Evolutionary conservation across 1,140 invertebrate genomes (phyloP).

Genomic region (Drosophila eugracilis): DNA sequence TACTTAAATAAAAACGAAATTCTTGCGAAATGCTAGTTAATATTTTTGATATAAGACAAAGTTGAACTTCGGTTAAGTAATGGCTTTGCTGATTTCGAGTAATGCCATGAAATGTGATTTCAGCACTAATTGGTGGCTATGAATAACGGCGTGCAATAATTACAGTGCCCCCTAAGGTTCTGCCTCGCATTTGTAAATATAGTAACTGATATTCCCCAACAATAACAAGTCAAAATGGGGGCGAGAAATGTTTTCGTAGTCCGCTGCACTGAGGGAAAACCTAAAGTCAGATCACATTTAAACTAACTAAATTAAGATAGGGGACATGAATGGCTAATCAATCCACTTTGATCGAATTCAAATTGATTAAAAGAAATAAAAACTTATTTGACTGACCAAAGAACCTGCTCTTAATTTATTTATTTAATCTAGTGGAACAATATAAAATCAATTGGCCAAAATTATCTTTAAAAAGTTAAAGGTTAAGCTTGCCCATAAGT

Average conservation of each 20-base stretch:
- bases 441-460: too few species aligned
- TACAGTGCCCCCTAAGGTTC: conserved; percentile 6
- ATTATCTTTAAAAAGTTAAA: too few species aligned
- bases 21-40: not conserved
- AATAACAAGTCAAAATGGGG: conserved; percentile 1
- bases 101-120: conserved; percentile 23
- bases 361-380: not conserved
- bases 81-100: conserved; percentile 11
- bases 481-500: too few species aligned
- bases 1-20: conserved; percentile 11
- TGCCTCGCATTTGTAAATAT: conserved; percentile 5
- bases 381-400: not conserved
- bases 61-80: conserved; percentile 13
- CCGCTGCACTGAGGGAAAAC: not conserved
- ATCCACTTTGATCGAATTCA: not conserved
- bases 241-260: not conserved
- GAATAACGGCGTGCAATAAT: conserved; percentile 34
- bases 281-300: not conserved
- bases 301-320: not conserved
- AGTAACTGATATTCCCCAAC: conserved; percentile 22
- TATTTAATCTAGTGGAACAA: too few species aligned
- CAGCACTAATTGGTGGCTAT: conserved; percentile 27
- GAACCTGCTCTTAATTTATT: too few species aligned
- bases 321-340: not conserved
- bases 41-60: not conserved